Base-by-base conservation (phyloP, 2,888 invertebrate genomes). In the Psococerastis gibbosa region DNA sequence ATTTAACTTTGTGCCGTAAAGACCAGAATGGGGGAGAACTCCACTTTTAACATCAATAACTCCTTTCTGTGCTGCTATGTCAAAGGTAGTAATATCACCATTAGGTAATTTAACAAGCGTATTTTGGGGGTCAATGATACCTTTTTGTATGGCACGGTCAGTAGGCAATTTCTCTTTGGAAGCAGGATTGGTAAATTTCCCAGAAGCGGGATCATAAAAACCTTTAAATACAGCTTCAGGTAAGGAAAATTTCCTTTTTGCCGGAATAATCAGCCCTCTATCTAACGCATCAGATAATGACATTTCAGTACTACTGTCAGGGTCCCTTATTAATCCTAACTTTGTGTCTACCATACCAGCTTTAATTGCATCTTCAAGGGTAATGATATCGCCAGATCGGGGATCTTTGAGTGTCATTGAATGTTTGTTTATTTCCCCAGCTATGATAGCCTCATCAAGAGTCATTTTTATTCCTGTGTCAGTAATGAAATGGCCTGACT, bases 181-280 rank as follows among this genome's bases (percentile, higher is more conserved):
- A 53, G 75, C 70, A 2, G 83, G 78, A 57, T 81, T 80, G 31
- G 77, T 77, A 56, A 87, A 82, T 55, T 80, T 75, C 38, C 89
- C 88, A 27, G 80, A 77, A 53, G 74, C 71, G 0, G 82, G 78
- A 65, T 92, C 85, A 56, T 88, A 89, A 49, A 83, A 73, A n/a
- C 88, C 88, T 62, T 83, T 80, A 55, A 81, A 81, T n/a, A 91
- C 78, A 2, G 89, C 89, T 63, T 88, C 87, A 1, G 84, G 82
- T 22, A 89, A 66, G 47, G 83, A 83, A 49, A 85, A 75, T 59
- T 80, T 82, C 43, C 78, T 75, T 57, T 84, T 82, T 32, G 83
- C 78, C 6, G 84, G 81, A 4, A 87, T 70, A 42, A 88, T 73
- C 22, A 87, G 64, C 20, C 87, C 85, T 43, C 79, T 73, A 52